These are phyloP conservation scores for Struthio camelus DNA, from an alignment of 2,113 vertebrate genomes.

Conservation along the genomic window DNA sequence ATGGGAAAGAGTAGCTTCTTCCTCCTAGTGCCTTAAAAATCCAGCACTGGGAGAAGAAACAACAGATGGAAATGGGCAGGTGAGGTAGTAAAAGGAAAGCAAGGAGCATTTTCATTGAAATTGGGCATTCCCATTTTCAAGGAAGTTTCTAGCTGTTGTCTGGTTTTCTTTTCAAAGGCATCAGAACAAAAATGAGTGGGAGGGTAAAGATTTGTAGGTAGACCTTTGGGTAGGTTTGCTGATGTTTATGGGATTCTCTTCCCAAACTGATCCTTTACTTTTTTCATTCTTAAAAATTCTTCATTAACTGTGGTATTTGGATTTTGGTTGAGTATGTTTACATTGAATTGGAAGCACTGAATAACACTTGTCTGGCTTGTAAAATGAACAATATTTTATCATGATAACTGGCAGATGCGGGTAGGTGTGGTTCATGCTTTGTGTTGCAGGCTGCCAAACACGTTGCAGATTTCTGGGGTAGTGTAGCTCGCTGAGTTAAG, in stretches of 20 bases:
- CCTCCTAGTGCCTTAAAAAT: neutral
- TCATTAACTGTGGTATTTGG: no score
- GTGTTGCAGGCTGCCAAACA: neutral
- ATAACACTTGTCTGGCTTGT: neutral
- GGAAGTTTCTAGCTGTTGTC: no score
- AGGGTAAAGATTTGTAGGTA: no score
- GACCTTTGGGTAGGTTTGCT: neutral
- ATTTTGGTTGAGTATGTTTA: no score
- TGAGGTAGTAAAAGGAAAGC: neutral
- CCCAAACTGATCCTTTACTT: no score
- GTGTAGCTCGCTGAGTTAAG: neutral
- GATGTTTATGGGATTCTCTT: neutral
- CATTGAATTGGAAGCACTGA: neutral
- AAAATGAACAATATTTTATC: neutral
- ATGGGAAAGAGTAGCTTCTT: neutral
- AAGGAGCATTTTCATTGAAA: neutral
- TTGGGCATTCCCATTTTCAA: neutral
- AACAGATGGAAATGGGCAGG: neutral
- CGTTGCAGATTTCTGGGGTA: neutral
- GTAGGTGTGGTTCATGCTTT: neutral
- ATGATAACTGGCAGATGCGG: neutral
- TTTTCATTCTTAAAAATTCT: no score
- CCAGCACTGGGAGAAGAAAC: neutral
- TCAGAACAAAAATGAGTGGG: no score
- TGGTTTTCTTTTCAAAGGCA: no score